Percentiles rank a stretch among this genome's conserved stretches.
Evolutionary conservation across 2,797 vertebrate genomes (phyloP).

Genomic region (Phrynocephalus vlangalii): DNA sequence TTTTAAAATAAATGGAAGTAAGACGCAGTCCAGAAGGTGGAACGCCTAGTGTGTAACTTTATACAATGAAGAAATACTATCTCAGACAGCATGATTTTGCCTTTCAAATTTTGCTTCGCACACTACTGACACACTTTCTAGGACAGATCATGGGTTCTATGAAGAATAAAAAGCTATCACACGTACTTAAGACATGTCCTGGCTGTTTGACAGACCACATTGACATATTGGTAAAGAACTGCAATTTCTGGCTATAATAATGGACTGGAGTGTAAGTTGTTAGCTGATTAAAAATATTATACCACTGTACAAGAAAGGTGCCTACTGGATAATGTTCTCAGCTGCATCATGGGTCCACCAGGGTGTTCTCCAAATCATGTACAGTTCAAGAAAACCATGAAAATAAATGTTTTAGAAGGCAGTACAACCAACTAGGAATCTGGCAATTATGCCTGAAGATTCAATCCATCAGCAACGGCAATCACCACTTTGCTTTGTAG

Average conservation of each 20-base stretch:
- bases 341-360: background rate
- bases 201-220: background rate
- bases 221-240: background rate
- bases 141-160: background rate
- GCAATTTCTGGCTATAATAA: background rate
- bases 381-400: conserved; percentile 6
- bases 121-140: conserved; percentile 12
- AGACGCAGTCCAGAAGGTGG: conserved; percentile 31
- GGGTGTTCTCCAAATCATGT: conserved; percentile 13
- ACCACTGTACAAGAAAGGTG: conserved; percentile 16
- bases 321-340: background rate
- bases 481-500: background rate
- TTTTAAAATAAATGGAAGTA: conserved; percentile 59
- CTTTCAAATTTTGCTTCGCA: conserved; percentile 13
- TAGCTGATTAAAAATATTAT: conserved; percentile 25
- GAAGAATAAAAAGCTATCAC: conserved; percentile 8
- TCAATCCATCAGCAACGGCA: background rate
- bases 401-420: conserved; percentile 26
- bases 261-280: conserved; percentile 15
- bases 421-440: background rate
- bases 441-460: conserved; percentile 3
- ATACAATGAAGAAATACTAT: background rate
- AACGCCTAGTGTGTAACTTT: conserved; percentile 12
- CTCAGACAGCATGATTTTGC: background rate
- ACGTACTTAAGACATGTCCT: conserved; percentile 24